Conservation (phyloP, 2,113 vertebrate species). For the Myodes glareolus region DNA sequence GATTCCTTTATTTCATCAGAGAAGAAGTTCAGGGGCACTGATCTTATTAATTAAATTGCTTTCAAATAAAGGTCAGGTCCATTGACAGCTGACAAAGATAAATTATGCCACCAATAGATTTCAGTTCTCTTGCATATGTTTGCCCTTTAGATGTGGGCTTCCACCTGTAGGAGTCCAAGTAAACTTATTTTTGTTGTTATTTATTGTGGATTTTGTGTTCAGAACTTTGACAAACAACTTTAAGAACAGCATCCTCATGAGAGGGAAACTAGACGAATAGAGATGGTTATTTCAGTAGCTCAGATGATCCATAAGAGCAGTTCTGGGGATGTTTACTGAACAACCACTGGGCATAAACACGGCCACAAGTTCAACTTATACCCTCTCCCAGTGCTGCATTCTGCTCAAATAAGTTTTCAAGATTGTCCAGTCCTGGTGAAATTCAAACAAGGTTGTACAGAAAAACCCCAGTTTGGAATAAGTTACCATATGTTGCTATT, state of each 20-base stretch:
- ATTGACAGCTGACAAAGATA: slow-evolving; percentile 82
- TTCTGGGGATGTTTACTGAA: not conserved
- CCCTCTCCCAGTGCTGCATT: not conserved
- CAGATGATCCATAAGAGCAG: rapidly evolving
- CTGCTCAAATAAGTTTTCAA: not conserved
- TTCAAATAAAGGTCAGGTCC: slow-evolving; percentile 85
- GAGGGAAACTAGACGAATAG: not conserved
- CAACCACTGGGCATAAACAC: not conserved
- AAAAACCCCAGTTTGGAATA: not conserved
- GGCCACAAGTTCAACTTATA: not conserved
- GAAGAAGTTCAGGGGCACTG: slow-evolving; percentile 69
- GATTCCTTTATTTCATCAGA: slow-evolving; percentile 60
- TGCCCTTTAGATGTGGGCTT: slow-evolving; percentile 78
- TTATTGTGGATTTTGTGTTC: not conserved
- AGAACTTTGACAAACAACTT: slow-evolving; percentile 28
- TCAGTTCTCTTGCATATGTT: slow-evolving; percentile 55
- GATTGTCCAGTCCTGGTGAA: not conserved
- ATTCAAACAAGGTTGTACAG: too few species aligned
- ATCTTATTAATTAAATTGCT: slow-evolving; percentile 84
- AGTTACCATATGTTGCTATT: not conserved
- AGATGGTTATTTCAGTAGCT: not conserved
- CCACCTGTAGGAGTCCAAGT: slow-evolving; percentile 53
- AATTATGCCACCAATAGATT: slow-evolving; percentile 74
- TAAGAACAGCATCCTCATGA: not conserved
- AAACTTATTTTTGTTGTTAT: slow-evolving; percentile 48